Evolutionary conservation across 2,113 vertebrate species (phyloP).

Genomic region (Campylomormyrus tamandua): DNA sequence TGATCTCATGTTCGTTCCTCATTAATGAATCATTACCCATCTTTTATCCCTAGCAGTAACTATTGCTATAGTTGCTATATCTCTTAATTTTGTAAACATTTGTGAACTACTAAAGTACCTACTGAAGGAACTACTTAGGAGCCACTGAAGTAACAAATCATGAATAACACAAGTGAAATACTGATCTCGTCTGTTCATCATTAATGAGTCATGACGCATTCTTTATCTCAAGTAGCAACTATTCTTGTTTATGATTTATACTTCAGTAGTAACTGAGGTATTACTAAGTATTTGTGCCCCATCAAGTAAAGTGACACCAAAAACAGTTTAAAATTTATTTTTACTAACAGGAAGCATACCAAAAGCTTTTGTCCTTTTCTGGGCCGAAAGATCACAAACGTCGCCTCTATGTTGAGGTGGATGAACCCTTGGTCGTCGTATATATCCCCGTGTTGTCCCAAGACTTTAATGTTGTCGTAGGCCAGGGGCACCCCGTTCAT

Average conservation of each 20-base stretch:
- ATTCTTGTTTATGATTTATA: not conserved
- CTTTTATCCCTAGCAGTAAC: not conserved
- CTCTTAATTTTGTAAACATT: not conserved
- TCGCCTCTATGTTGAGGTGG: conserved; percentile 82
- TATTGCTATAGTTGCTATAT: not conserved
- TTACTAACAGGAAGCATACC: conserved; percentile 56
- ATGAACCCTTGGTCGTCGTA: conserved; percentile 83
- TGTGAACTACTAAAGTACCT: not conserved
- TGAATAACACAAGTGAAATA: not conserved
- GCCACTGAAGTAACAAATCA: not conserved
- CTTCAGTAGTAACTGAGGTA: not conserved
- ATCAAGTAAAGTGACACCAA: not conserved
- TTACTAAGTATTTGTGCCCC: not conserved
- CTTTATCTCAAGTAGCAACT: not conserved
- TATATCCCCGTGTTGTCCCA: conserved; percentile 78
- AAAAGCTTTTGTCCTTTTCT: conserved; percentile 68
- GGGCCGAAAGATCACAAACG: conserved; percentile 82
- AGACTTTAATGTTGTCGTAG: conserved; percentile 75
- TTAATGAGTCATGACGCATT: not conserved
- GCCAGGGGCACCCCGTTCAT: conserved; percentile 83
- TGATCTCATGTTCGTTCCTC: not conserved
- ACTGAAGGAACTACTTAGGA: not conserved
- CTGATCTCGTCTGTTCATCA: not conserved
- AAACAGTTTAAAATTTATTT: not conserved
- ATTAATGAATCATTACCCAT: not conserved